Base-by-base conservation (phyloP, 92 coral and sea anemone genomes). In the Epizoanthus ramosus region DNA sequence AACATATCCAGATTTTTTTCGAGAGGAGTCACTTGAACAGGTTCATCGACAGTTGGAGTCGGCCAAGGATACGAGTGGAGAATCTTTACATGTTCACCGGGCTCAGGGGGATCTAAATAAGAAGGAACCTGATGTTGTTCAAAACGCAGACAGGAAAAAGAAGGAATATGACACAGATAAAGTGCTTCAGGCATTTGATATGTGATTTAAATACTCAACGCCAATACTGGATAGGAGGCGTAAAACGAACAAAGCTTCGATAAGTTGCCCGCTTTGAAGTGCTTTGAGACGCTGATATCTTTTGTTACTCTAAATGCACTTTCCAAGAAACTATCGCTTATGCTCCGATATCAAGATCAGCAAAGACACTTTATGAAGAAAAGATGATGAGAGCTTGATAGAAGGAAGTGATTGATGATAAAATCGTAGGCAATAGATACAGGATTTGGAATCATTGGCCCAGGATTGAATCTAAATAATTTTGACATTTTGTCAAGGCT, bases 111-210 rank as follows among this genome's bases (percentile, higher is more conserved):
- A 12, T 37, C 24, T 8, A 3, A 56, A n/a, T 7, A 59, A 61
- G 58, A 61, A 60, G 17, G 14, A 57, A 45, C 14, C 6, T 70
- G 21, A 16, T 13, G 25, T 12, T 45, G 47, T 2, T 39, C 37
- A 22, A 41, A 69, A 18, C 15, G 5, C 6, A 52, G 14, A 77
- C 28, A 31, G 6, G 22, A 41, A 77, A 61, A 77, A 60, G 68
- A 61, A 61, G 28, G 82, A 77, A 21, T 35, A 60, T 23, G 57
- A 60, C 56, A 41, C 71, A 3, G 63, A 18, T 15, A 57, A 13
- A 8, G 82, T 77, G 60, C 82, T 77, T 41, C 82, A 77, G 52
- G 82, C 82, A 25, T 77, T 77, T 77, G 82, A 77, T 22, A 41
- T 77, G 82, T 67, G 81, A 57, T 4, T 16, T 1, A 77, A n/a